phyloP scores from a whole-genome alignment of 1,140 invertebrate species.

The Drosophila watanabei region DNA sequence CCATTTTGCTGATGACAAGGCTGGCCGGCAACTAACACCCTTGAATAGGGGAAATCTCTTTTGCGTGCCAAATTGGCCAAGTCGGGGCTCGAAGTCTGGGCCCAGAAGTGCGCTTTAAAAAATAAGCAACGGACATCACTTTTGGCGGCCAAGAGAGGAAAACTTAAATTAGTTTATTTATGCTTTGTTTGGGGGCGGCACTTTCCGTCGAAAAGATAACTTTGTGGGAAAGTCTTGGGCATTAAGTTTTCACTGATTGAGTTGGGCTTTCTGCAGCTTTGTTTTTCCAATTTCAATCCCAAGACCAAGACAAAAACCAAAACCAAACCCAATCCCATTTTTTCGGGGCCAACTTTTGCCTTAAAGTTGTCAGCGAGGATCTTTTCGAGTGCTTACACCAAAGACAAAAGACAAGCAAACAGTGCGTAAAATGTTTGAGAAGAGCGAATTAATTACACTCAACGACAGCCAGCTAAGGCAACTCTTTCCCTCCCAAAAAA shows the following conservation, averaged over 20 bases:
- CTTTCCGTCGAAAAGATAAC: constrained; percentile 56
- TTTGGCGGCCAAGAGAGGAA: constrained; percentile 40
- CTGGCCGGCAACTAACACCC: constrained; percentile 32
- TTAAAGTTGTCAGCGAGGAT: constrained; percentile 77
- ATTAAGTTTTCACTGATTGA: constrained; percentile 74
- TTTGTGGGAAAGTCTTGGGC: constrained; percentile 57
- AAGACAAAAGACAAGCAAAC: constrained; percentile 82
- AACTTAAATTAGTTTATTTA: constrained; percentile 83
- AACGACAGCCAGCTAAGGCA: constrained; percentile 47
- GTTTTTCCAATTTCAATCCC: constrained; percentile 20
- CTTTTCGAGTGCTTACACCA: constrained; percentile 69
- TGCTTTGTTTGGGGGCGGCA: constrained; percentile 70
- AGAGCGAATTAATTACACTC: constrained; percentile 81
- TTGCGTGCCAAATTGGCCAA: constrained; percentile 59
- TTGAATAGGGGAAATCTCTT: constrained; percentile 23
- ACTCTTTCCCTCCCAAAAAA: constrained; percentile 28
- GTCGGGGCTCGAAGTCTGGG: constrained; percentile 11
- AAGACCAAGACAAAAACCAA: constrained; percentile 3
- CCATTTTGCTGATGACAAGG: constrained; percentile 14
- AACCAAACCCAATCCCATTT: constrained; percentile 24
- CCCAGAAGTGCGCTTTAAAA: constrained; percentile 24
- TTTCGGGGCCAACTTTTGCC: constrained; percentile 43
- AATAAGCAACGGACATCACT: constrained; percentile 27
- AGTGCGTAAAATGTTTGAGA: constrained; percentile 80
- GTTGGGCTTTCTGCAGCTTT: constrained; percentile 53